A percentile compares a stretch with the other conserved stretches of the same genome.
phyloP scores from a whole-genome alignment of 2,113 vertebrate genomes.

The Dunckerocampus dactyliophorus region DNA sequence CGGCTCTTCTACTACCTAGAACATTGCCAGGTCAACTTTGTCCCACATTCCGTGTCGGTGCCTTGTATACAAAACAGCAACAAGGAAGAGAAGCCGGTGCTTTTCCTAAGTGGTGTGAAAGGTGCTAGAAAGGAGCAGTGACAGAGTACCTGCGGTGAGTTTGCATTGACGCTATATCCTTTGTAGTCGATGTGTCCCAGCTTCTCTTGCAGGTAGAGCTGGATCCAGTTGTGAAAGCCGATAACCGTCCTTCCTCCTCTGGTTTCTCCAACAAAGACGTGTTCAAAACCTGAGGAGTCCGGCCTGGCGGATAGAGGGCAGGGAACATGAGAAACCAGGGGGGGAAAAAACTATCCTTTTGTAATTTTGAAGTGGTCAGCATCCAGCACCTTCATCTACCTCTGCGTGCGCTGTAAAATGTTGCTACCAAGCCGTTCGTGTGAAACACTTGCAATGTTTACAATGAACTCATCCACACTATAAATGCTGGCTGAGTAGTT shows the following conservation, averaged over 20 bases:
- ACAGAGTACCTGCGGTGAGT: conserved; percentile 64
- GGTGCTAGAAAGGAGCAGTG: not conserved
- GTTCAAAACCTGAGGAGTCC: conserved; percentile 80
- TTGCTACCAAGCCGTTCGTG: too few species aligned
- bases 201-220: conserved; percentile 79
- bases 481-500: too few species aligned
- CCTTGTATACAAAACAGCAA: too few species aligned
- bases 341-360: not conserved
- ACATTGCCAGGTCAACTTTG: too few species aligned
- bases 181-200: conserved; percentile 78
- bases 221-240: conserved; percentile 81
- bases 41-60: too few species aligned
- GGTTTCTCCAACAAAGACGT: conserved; percentile 80
- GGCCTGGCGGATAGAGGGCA: conserved; percentile 57
- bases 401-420: too few species aligned
- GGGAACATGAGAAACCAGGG: not conserved
- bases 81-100: too few species aligned
- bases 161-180: conserved; percentile 69
- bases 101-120: too few species aligned
- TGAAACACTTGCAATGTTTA: too few species aligned
- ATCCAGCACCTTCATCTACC: too few species aligned
- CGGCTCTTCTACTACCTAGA: too few species aligned
- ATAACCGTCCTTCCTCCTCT: conserved; percentile 73
- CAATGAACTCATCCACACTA: too few species aligned
- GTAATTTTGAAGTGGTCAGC: not conserved